These are phyloP conservation scores for Drosophila gaucha DNA, from an alignment of 2,888 invertebrate genomes.

Conservation along the genomic window DNA sequence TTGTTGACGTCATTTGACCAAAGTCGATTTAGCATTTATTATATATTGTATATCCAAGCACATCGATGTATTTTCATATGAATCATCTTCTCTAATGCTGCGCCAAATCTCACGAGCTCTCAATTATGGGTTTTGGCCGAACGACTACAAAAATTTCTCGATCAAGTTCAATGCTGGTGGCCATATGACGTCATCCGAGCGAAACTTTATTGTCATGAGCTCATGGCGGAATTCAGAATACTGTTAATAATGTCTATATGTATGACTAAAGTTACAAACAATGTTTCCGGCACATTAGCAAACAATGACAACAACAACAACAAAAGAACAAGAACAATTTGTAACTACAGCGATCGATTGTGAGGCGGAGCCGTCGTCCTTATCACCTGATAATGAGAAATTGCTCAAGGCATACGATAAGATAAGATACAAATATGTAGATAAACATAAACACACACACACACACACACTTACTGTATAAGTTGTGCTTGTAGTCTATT, in stretches of 20 bases:
- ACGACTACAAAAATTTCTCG: constrained; percentile 2
- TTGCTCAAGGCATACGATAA: constrained; percentile 61
- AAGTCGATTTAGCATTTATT: constrained; percentile 4
- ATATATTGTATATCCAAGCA: too few species aligned
- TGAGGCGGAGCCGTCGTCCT: constrained; percentile 17
- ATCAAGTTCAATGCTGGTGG: constrained; percentile 33
- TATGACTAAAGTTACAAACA: constrained; percentile 40
- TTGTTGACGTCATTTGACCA: constrained; percentile 47
- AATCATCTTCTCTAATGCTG: constrained; percentile 30
- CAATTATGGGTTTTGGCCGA: constrained; percentile 2
- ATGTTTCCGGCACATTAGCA: constrained; percentile 46
- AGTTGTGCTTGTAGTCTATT: too few species aligned
- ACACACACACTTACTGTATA: background rate
- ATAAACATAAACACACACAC: constrained; percentile 24
- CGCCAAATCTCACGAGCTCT: background rate
- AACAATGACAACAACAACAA: constrained; percentile 27
- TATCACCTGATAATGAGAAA: constrained; percentile 64
- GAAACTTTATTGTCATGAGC: constrained; percentile 35
- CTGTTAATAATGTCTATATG: constrained; percentile 1
- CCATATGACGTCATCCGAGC: constrained; percentile 54
- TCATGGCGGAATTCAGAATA: constrained; percentile 18
- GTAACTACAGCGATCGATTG: constrained; percentile 28
- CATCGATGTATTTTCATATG: constrained; percentile 10
- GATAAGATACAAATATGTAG: constrained; percentile 62
- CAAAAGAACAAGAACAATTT: constrained; percentile 5